Percentiles rank a stretch among this genome's conserved stretches.
phyloP scores from a whole-genome alignment of 2,113 vertebrate species.

The Grallaria varia region DNA sequence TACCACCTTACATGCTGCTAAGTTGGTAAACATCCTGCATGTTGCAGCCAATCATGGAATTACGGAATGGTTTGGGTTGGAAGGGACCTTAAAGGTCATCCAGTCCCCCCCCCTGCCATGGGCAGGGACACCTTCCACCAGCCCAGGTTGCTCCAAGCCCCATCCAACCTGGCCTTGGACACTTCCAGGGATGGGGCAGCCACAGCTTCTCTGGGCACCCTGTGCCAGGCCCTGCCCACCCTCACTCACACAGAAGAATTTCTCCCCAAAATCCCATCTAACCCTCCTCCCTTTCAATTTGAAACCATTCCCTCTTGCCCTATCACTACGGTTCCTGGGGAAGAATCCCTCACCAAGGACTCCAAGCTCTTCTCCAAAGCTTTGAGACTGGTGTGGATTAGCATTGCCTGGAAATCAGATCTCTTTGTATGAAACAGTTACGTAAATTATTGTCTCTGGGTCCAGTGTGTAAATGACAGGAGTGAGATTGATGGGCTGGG shows the following conservation, averaged over 20 bases:
- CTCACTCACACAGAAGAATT: fast-evolving
- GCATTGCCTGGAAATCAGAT: neutral
- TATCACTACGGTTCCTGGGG: neutral
- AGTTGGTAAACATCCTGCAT: neutral
- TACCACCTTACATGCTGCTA: fast-evolving
- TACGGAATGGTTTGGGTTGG: neutral
- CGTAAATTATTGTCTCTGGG: neutral
- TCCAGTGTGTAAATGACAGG: neutral
- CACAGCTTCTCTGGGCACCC: neutral
- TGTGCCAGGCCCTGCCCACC: neutral
- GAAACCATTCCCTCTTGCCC: neutral
- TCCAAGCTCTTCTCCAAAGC: neutral
- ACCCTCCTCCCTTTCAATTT: neutral
- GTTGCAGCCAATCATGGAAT: neutral
- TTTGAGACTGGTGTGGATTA: neutral
- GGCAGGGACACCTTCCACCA: neutral
- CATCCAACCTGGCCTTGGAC: fast-evolving
- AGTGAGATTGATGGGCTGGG: neutral
- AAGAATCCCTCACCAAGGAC: neutral
- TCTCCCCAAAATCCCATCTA: neutral
- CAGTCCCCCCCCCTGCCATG: fast-evolving
- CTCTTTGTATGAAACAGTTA: neutral
- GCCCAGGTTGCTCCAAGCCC: neutral
- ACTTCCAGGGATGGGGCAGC: neutral
- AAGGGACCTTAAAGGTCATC: neutral